Base-by-base conservation (phyloP, 2,113 vertebrate genomes). In the Grammatotria lemairii region DNA sequence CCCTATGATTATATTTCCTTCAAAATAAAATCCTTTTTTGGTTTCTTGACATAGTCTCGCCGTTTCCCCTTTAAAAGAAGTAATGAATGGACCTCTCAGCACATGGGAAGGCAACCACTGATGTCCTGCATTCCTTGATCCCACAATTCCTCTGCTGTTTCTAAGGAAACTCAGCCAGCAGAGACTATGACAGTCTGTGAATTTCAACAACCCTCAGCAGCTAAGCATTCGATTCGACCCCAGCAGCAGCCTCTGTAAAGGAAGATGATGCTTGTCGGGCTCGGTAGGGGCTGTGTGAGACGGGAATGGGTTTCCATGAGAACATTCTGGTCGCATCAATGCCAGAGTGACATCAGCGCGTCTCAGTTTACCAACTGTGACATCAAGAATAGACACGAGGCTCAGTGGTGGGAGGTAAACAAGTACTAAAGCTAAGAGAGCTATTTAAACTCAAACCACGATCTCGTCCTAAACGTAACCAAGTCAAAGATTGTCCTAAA, bases 121-220 rank as follows among this genome's bases (percentile, higher is more conserved):
- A 28, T 65, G 84, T 80, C 65, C 84, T n/a, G 78, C 87, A 94
- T 92, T 92, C 90, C 86, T 84, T 4, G 51, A 82, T 89, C 79
- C 82, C 49, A 81, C 53, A 86, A 88, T 92, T 86, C 21, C 68
- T 84, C 54, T 85, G 87, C 65, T 5, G 91, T 94, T 87, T 91
- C 91, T 90, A 87, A 4, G 92, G 92, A 86, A 87, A 93, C 84
- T 16, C 55, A 40, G n/a, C 55, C 80, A 84, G 89, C 55, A 60
- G 81, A 87, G 84, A 60, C 83, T 65, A 88, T 23, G 73, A 88
- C 85, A 21, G 87, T 51, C 88, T 86, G 68, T 91, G 91, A 89
- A 94, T 94, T 82, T 85, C 87, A 92, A 92, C 75, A 21, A 84
- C 78, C 82, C 85, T 82, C 80, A 6, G 87, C 83, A 82, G 75